These are phyloP conservation scores for Centropus unirufus DNA, from an alignment of 2,113 vertebrate species.

Conservation along the genomic window DNA sequence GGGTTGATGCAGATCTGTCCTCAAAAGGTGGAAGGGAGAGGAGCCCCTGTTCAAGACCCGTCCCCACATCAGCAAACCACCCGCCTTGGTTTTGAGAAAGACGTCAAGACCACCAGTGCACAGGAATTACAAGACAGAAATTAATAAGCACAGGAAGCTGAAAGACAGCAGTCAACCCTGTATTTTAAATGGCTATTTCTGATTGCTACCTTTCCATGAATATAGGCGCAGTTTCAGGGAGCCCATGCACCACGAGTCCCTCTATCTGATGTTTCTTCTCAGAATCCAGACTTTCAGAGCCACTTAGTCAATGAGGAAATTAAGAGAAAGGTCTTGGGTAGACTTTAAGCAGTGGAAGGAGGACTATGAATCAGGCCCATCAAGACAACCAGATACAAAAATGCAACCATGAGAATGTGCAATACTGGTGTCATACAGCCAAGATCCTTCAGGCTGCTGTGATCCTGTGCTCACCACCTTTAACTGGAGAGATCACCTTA, in stretches of 20 bases:
- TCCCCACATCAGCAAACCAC: neutral
- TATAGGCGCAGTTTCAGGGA: neutral
- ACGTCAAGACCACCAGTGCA: rapidly evolving
- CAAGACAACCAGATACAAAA: neutral
- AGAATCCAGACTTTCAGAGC: neutral
- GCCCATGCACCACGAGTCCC: too few species aligned
- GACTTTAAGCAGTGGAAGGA: neutral
- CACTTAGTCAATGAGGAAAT: neutral
- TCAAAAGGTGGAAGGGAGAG: neutral
- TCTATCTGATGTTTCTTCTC: neutral
- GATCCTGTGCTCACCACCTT: rapidly evolving
- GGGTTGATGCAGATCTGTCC: neutral
- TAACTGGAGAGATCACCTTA: neutral
- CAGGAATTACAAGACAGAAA: rapidly evolving
- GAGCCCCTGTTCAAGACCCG: neutral
- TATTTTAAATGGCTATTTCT: neutral
- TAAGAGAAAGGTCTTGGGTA: neutral
- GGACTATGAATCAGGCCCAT: neutral
- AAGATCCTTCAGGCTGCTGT: neutral
- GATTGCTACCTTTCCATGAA: neutral
- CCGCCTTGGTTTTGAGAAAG: neutral
- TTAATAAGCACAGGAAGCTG: neutral
- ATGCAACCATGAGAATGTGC: rapidly evolving
- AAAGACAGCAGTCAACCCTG: neutral
- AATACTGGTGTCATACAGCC: neutral